phyloP scores from a whole-genome alignment of 2,797 vertebrate species.

The Chelon auratus region DNA sequence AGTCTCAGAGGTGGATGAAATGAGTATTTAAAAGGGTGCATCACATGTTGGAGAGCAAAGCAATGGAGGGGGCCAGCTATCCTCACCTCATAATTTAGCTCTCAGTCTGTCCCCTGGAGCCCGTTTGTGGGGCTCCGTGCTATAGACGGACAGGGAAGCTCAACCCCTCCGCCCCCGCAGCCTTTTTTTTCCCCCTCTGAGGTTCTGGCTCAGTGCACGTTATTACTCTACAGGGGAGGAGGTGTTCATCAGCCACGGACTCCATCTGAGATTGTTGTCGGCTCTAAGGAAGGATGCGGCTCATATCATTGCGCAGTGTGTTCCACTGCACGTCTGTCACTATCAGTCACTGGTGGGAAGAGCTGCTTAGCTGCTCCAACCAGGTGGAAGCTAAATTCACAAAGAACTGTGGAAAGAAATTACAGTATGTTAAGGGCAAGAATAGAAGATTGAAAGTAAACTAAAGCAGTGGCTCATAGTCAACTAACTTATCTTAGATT shows the following conservation, averaged over 20 bases:
- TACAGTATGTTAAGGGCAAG: not conserved
- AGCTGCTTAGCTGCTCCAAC: slow-evolving; percentile 43
- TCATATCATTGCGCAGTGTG: slow-evolving; percentile 59
- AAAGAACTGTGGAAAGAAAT: not conserved
- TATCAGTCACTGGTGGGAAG: slow-evolving; percentile 51
- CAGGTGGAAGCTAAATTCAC: slow-evolving; percentile 8
- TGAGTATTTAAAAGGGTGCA: slow-evolving; percentile 9
- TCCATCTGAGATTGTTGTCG: slow-evolving; percentile 67
- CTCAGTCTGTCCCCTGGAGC: slow-evolving; percentile 43
- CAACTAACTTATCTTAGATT: not conserved
- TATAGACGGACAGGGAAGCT: slow-evolving; percentile 38
- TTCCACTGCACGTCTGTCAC: slow-evolving; percentile 57
- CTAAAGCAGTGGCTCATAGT: not conserved
- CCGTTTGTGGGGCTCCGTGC: slow-evolving; percentile 35
- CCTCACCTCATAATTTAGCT: slow-evolving; percentile 56
- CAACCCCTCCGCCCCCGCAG: slow-evolving; percentile 42
- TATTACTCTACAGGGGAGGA: slow-evolving; percentile 67
- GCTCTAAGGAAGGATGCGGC: slow-evolving; percentile 49
- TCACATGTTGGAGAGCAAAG: slow-evolving; percentile 19
- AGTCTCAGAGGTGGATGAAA: not conserved
- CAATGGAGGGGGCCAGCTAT: slow-evolving; percentile 21
- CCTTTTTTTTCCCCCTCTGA: not conserved
- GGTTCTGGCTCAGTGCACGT: slow-evolving; percentile 69
- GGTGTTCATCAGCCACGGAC: slow-evolving; percentile 67
- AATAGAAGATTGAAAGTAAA: not conserved